A percentile compares a stretch with the other conserved stretches of the same genome.
Evolutionary conservation across 2,888 invertebrate species (phyloP).

Genomic region (Craniophora ligustri): DNA sequence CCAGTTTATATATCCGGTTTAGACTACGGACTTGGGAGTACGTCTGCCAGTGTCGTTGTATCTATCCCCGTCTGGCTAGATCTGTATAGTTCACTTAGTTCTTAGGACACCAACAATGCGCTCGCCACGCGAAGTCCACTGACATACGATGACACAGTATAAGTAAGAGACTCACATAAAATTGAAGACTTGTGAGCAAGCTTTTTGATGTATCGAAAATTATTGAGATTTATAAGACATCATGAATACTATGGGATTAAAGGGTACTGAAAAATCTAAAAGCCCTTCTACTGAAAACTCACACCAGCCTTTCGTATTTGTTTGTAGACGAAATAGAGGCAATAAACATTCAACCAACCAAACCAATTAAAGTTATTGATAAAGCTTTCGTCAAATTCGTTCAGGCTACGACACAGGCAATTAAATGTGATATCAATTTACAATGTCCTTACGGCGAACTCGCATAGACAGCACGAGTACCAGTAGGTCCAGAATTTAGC

Average conservation of each 20-base stretch:
- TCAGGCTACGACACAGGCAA: not conserved
- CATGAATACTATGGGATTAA: no score
- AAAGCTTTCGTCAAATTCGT: not conserved
- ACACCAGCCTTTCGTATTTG: no score
- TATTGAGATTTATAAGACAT: not conserved
- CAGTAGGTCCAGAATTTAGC: conserved; percentile 80
- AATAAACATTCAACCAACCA: not conserved
- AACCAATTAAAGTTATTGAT: not conserved
- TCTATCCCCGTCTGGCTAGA: conserved; percentile 63
- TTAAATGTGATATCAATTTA: conserved; percentile 6
- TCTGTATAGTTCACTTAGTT: conserved; percentile 45
- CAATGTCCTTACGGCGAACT: conserved; percentile 22
- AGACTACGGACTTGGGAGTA: conserved; percentile 65
- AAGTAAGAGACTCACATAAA: conserved; percentile 10
- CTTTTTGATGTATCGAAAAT: not conserved
- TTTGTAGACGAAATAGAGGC: no score
- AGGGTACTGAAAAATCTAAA: no score
- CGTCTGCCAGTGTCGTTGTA: conserved; percentile 60
- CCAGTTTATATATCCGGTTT: conserved; percentile 57
- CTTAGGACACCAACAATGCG: conserved; percentile 47
- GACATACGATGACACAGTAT: conserved; percentile 30
- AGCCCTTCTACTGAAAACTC: no score
- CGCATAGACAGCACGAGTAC: conserved; percentile 34
- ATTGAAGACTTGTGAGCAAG: not conserved
- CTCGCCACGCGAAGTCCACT: conserved; percentile 34